Conservation (phyloP, 2,888 invertebrate genomes). For the Cephus pulcher region DNA sequence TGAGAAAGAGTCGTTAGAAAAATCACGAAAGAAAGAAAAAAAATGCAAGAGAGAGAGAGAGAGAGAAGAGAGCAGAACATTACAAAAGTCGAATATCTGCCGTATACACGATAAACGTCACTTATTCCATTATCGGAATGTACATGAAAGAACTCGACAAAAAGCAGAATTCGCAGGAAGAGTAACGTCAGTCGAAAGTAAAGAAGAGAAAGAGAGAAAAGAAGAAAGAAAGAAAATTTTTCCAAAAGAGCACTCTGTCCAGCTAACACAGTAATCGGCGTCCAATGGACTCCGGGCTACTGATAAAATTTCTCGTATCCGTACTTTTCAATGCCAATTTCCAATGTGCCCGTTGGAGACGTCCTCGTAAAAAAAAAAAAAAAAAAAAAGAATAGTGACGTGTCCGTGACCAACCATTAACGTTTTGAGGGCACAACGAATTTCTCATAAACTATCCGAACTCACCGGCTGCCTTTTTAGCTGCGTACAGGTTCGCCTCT, state of each 20-base stretch:
- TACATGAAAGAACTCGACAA: not conserved
- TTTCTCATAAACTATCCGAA: conserved; percentile 33
- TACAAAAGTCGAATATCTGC: not conserved
- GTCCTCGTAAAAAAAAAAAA: not conserved
- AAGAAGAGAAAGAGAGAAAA: no score
- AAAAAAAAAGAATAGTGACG: not conserved
- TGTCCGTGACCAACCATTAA: not conserved
- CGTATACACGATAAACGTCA: not conserved
- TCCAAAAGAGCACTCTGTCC: not conserved
- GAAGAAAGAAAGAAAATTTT: not conserved
- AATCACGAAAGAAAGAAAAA: not conserved
- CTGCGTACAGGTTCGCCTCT: conserved; percentile 98
- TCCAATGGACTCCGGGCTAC: not conserved
- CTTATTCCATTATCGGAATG: not conserved
- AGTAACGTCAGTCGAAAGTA: not conserved
- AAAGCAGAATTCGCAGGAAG: not conserved
- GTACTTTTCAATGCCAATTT: not conserved
- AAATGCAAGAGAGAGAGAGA: not conserved
- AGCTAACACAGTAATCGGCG: not conserved
- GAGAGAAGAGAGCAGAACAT: not conserved
- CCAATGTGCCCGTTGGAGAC: not conserved
- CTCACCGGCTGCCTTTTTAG: conserved; percentile 94
- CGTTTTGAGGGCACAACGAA: not conserved
- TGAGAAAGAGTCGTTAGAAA: conserved; percentile 10
- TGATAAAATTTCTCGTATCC: not conserved